Evolutionary conservation across 2,888 invertebrate species (phyloP).

Genomic region (Apamea anceps): DNA sequence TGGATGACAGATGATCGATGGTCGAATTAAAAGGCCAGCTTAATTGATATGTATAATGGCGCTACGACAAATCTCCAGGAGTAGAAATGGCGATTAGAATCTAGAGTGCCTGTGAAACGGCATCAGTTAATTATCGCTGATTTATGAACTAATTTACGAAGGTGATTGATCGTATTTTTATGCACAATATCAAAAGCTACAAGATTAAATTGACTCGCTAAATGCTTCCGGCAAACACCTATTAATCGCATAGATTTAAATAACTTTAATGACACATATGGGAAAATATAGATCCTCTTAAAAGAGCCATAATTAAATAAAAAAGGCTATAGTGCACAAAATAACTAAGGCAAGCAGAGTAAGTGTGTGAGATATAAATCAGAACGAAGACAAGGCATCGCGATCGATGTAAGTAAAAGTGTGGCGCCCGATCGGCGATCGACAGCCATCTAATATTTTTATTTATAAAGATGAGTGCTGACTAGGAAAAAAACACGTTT

Average conservation of each 20-base stretch:
- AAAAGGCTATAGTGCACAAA: constrained; percentile 34
- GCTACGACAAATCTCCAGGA: constrained; percentile 76
- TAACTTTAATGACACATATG: constrained; percentile 2
- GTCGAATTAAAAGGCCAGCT: constrained; percentile 78
- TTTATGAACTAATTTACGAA: constrained; percentile 58
- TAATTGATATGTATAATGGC: constrained; percentile 85
- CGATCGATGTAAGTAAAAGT: constrained; percentile 85
- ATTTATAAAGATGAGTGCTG: constrained; percentile 82
- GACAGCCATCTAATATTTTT: constrained; percentile 79
- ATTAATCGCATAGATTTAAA: constrained; percentile 23
- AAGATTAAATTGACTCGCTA: constrained; percentile 65
- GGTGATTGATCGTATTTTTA: constrained; percentile 55
- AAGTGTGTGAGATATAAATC: constrained; percentile 81
- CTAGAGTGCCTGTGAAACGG: constrained; percentile 68
- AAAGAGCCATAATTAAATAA: constrained; percentile 41
- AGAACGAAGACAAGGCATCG: constrained; percentile 77
- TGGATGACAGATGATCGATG: constrained; percentile 87
- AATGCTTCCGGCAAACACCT: constrained; percentile 58
- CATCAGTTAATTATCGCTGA: constrained; percentile 58
- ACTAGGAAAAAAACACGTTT: constrained; percentile 72
- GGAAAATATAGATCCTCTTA: constrained; percentile 4
- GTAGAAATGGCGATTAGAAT: constrained; percentile 73
- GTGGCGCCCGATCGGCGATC: constrained; percentile 83
- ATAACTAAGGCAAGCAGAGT: constrained; percentile 70
- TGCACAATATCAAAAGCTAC: constrained; percentile 58